These are phyloP conservation scores for Sigmodon hispidus DNA, from an alignment of 2,113 vertebrate genomes.

Conservation along the genomic window DNA sequence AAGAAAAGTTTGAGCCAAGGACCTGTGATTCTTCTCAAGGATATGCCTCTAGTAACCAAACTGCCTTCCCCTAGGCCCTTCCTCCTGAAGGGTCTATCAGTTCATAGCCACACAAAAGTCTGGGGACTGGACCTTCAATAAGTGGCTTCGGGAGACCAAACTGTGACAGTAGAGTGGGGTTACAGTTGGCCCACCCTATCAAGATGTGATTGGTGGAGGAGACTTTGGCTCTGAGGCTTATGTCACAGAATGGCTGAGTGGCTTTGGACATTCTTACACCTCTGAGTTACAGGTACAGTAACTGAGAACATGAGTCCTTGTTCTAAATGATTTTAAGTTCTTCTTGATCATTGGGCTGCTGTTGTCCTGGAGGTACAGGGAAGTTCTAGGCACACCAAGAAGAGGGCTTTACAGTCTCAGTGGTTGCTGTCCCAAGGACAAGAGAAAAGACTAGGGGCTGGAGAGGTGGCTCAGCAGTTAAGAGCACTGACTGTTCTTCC, in stretches of 20 bases:
- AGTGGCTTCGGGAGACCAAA: not conserved
- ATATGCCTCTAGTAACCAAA: not conserved
- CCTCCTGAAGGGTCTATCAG: not conserved
- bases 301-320: not conserved
- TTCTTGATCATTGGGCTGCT: not conserved
- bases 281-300: not conserved
- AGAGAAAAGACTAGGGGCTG: not conserved
- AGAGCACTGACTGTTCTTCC: too few species aligned
- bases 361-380: not conserved
- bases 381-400: not conserved
- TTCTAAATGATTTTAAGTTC: not conserved
- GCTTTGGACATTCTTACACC: not conserved
- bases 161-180: not conserved
- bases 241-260: not conserved
- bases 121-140: not conserved
- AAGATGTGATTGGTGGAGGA: too few species aligned
- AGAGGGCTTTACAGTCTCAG: not conserved
- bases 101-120: not conserved
- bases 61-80: not conserved
- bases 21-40: not conserved
- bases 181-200: not conserved
- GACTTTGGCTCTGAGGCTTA: not conserved
- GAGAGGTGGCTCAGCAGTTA: too few species aligned
- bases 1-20: not conserved
- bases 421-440: not conserved